These are phyloP conservation scores for Penaeus vannamei DNA, from an alignment of 1,140 invertebrate genomes.

Conservation along the genomic window DNA sequence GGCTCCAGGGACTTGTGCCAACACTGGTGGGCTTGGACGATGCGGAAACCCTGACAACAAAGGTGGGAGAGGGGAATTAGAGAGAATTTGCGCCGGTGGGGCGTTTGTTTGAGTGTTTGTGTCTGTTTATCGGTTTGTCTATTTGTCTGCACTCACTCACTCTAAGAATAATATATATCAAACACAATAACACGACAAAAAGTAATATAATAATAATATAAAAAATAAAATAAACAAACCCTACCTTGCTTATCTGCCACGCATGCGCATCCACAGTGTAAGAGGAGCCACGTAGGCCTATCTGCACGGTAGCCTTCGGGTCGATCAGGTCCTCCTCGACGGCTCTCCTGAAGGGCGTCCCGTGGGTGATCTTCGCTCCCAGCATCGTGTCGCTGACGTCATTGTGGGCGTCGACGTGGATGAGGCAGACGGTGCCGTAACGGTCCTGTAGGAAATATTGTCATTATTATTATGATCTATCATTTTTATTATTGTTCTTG, in stretches of 20 bases:
- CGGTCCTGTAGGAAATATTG: not conserved
- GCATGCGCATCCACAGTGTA: constrained; percentile 67
- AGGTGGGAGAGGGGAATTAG: constrained; percentile 67
- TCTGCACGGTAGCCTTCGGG: constrained; percentile 71
- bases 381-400: constrained; percentile 49
- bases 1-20: constrained; percentile 51
- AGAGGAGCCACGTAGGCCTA: constrained; percentile 71
- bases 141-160: too few species aligned
- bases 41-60: constrained; percentile 43
- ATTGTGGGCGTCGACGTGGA: constrained; percentile 54
- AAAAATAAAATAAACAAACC: not conserved
- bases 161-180: too few species aligned
- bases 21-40: constrained; percentile 48
- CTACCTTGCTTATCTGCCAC: constrained; percentile 52
- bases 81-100: too few species aligned
- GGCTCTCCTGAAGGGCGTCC: constrained; percentile 72
- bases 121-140: too few species aligned
- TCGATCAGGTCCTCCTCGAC: constrained; percentile 72
- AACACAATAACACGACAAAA: too few species aligned
- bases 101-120: too few species aligned
- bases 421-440: constrained; percentile 37
- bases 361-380: constrained; percentile 69
- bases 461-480: not conserved
- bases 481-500: not conserved
- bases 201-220: too few species aligned